phyloP scores from a whole-genome alignment of 2,888 invertebrate genomes.

The Morpho deidamia region DNA sequence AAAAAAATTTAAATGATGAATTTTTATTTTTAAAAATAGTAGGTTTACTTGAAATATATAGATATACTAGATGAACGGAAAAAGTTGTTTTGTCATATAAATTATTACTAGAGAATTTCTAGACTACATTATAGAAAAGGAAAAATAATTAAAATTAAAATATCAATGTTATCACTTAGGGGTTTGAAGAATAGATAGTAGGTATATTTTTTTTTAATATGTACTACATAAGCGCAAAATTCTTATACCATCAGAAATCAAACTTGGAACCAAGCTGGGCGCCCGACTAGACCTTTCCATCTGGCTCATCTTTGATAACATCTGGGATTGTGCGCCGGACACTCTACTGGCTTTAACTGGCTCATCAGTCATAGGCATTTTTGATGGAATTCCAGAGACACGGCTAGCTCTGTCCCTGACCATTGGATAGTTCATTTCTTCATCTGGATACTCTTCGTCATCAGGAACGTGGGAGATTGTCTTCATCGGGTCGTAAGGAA shows the following conservation, averaged over 20 bases:
- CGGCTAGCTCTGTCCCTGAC: constrained; percentile 4
- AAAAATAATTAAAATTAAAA: no score
- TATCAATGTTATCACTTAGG: no score
- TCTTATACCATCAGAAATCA: constrained; percentile 4
- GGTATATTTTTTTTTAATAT: no score
- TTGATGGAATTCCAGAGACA: neutral
- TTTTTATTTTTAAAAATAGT: no score
- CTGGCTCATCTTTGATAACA: constrained; percentile 3
- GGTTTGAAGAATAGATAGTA: no score
- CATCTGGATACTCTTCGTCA: constrained; percentile 8
- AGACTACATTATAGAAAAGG: no score
- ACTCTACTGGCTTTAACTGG: neutral
- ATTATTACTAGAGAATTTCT: no score
- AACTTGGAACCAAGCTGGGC: constrained; percentile 6
- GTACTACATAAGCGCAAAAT: neutral
- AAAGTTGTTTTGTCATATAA: no score
- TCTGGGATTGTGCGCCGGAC: neutral
- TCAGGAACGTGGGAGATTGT: constrained; percentile 45
- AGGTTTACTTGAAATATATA: no score
- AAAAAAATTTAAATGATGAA: no score
- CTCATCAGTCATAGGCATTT: neutral
- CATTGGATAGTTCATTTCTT: neutral
- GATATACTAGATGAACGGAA: no score
- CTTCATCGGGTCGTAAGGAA: constrained; percentile 46
- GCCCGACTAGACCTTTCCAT: constrained; percentile 5